A percentile compares a stretch with the other conserved stretches of the same genome.
phyloP scores from a whole-genome alignment of 2,797 vertebrate genomes.

The Arremon aurantiirostris region DNA sequence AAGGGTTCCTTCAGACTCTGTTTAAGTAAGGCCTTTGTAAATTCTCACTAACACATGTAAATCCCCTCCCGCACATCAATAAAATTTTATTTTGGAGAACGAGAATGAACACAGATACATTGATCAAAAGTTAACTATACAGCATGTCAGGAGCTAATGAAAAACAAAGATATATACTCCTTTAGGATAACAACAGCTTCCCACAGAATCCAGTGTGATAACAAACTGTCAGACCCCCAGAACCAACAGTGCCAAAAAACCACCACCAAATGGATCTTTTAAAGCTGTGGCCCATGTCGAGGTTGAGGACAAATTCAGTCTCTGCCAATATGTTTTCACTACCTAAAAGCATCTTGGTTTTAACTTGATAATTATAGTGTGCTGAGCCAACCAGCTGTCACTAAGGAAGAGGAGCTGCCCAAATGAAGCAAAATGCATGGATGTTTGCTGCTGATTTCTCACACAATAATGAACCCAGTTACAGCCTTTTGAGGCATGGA shows the following conservation, averaged over 20 bases:
- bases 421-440: neutral
- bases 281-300: neutral
- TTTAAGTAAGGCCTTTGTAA: neutral
- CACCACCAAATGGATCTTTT: neutral
- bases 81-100: conserved; percentile 23
- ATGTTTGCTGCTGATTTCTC: conserved; percentile 4
- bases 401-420: conserved; percentile 19
- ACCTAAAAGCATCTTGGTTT: conserved; percentile 13
- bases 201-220: neutral
- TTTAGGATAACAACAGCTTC: neutral
- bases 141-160: neutral
- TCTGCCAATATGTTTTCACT: neutral
- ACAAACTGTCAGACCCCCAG: neutral
- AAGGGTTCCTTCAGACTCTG: neutral
- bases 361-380: conserved; percentile 11
- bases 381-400: conserved; percentile 46
- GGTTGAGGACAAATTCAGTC: neutral
- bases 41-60: neutral
- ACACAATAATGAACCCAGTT: neutral
- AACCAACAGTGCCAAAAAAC: neutral
- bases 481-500: conserved; percentile 13
- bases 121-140: neutral
- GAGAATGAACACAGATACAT: neutral
- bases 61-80: neutral
- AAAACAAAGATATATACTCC: neutral